Conservation (phyloP, 2,113 vertebrate genomes). For the Phalacrocorax brasilianus region DNA sequence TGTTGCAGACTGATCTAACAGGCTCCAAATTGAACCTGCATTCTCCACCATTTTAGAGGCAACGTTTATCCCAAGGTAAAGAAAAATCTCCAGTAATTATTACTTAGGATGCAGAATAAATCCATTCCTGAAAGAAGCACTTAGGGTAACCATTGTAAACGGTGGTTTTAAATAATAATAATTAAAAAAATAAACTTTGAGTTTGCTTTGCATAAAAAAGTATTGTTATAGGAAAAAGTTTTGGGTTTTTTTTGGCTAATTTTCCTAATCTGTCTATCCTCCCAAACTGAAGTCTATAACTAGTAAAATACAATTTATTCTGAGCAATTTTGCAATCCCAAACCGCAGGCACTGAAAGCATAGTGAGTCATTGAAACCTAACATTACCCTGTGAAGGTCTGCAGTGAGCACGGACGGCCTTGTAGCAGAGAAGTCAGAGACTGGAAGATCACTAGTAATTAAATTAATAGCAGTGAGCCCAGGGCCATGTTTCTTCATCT, state of each 20-base stretch:
- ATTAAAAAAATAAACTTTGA: not conserved
- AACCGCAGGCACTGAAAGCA: not conserved
- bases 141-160: not conserved
- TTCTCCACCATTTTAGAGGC: not conserved
- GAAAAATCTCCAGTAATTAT: not conserved
- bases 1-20: slow-evolving; percentile 16
- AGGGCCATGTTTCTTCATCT: slow-evolving; percentile 22
- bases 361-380: not conserved
- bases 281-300: not conserved
- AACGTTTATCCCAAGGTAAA: not conserved
- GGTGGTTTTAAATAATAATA: not conserved
- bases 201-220: not conserved
- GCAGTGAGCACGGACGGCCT: not conserved
- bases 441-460: slow-evolving; percentile 31
- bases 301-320: not conserved
- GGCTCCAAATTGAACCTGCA: not conserved
- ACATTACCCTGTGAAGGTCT: not conserved
- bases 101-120: not conserved
- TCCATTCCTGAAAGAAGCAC: not conserved
- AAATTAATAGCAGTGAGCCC: slow-evolving; percentile 23
- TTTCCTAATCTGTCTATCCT: not conserved
- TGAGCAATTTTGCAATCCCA: not conserved
- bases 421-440: not conserved
- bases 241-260: not conserved
- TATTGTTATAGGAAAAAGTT: not conserved